These are phyloP conservation scores for Prionace glauca DNA, from an alignment of 2,797 vertebrate genomes.

Conservation along the genomic window DNA sequence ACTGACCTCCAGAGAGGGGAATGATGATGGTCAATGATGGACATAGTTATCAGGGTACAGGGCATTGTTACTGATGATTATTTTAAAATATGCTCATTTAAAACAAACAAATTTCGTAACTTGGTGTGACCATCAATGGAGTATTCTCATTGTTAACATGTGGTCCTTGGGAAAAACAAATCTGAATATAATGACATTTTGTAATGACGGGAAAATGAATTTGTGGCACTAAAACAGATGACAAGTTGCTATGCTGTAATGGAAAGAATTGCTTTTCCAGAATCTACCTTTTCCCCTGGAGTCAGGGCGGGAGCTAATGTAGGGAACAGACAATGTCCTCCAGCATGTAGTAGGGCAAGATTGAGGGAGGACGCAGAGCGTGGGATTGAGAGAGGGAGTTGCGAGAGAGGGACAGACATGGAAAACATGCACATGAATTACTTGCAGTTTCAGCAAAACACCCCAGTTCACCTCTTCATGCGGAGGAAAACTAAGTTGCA, in stretches of 20 bases:
- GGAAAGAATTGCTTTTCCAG: too few relatives aligned
- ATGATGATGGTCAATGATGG: neutral
- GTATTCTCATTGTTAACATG: neutral
- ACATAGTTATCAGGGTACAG: neutral
- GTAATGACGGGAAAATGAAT: neutral
- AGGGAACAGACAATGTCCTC: neutral
- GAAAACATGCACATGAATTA: too few relatives aligned
- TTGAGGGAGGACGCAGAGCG: too few relatives aligned
- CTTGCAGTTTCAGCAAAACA: neutral
- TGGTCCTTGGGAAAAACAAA: neutral
- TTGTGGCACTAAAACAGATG: neutral
- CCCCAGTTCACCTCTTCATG: neutral
- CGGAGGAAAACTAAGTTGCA: neutral
- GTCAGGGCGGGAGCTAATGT: neutral
- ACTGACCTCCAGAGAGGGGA: neutral
- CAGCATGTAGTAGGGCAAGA: too few relatives aligned
- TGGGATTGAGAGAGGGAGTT: too few relatives aligned
- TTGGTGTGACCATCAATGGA: too few relatives aligned
- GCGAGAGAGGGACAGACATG: too few relatives aligned
- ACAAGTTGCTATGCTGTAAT: neutral
- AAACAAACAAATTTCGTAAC: neutral
- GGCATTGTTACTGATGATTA: neutral
- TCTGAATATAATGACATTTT: neutral
- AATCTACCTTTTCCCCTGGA: too few relatives aligned
- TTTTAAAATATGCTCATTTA: neutral